phyloP scores from a whole-genome alignment of 2,113 vertebrate genomes.

The Hippocampus comes region DNA sequence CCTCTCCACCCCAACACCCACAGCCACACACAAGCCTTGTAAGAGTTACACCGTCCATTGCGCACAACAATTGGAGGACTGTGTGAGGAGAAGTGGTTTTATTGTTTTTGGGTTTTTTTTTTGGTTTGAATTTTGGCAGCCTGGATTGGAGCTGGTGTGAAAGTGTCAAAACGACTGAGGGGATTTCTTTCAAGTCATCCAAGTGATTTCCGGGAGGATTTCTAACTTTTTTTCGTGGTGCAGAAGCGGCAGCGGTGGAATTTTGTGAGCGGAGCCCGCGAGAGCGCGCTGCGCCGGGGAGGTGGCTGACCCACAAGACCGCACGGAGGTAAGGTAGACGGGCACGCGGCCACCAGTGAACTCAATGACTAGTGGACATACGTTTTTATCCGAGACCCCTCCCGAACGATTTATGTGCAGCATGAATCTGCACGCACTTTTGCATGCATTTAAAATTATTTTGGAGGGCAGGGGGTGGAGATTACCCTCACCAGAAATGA shows the following conservation, averaged over 20 bases:
- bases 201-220: slow-evolving; percentile 32
- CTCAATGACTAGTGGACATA: neutral
- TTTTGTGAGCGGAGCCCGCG: slow-evolving; percentile 30
- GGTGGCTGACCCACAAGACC: slow-evolving; percentile 43
- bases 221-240: slow-evolving; percentile 54
- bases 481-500: neutral
- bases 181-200: slow-evolving; percentile 17
- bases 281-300: slow-evolving; percentile 40
- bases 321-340: slow-evolving; percentile 57
- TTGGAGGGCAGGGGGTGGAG: neutral
- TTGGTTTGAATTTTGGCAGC: slow-evolving; percentile 13
- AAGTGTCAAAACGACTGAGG: slow-evolving; percentile 38
- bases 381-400: too few species aligned
- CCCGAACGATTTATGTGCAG: neutral
- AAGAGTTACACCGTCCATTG: slow-evolving; percentile 17
- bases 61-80: slow-evolving; percentile 8
- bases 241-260: slow-evolving; percentile 32
- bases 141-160: slow-evolving; percentile 18
- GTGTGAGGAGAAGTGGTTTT: slow-evolving; percentile 1
- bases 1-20: neutral
- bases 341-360: neutral
- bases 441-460: neutral
- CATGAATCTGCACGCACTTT: neutral
- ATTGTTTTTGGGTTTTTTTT: slow-evolving; percentile 23
- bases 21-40: slow-evolving; percentile 28